phyloP scores from a whole-genome alignment of 2,888 invertebrate species.

The Himalopsyche tibetana region DNA sequence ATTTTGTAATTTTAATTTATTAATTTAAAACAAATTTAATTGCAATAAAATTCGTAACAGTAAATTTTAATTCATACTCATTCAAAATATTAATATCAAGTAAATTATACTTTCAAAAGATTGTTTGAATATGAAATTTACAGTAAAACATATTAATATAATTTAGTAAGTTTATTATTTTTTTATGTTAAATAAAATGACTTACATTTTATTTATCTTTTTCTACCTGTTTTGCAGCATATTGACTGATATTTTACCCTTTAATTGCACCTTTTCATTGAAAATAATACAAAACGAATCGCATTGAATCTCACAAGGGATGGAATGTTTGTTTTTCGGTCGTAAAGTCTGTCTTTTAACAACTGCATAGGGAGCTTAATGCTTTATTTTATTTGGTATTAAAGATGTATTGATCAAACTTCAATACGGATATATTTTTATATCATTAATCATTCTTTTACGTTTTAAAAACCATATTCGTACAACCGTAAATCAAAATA shows the following conservation, averaged over 20 bases:
- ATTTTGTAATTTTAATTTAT: no score
- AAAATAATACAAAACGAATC: neutral
- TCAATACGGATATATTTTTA: neutral
- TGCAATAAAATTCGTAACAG: no score
- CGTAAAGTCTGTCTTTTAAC: neutral
- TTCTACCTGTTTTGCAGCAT: neutral
- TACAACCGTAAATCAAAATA: neutral
- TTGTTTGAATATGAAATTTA: no score
- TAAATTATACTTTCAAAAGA: no score
- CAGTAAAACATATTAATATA: no score
- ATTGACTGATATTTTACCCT: neutral
- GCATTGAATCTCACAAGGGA: neutral
- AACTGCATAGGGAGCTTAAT: neutral
- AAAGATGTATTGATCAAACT: constrained; percentile 1
- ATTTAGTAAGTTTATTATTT: no score
- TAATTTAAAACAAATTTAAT: no score
- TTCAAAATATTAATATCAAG: no score
- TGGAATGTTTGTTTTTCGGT: neutral
- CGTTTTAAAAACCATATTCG: neutral
- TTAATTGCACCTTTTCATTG: neutral
- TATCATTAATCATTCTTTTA: neutral
- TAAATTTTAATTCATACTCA: no score
- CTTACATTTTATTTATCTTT: no score
- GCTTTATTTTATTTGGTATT: neutral
- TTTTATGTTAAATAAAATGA: no score